Evolutionary conservation across 2,113 vertebrate species (phyloP).

Genomic region (Bubo bubo): DNA sequence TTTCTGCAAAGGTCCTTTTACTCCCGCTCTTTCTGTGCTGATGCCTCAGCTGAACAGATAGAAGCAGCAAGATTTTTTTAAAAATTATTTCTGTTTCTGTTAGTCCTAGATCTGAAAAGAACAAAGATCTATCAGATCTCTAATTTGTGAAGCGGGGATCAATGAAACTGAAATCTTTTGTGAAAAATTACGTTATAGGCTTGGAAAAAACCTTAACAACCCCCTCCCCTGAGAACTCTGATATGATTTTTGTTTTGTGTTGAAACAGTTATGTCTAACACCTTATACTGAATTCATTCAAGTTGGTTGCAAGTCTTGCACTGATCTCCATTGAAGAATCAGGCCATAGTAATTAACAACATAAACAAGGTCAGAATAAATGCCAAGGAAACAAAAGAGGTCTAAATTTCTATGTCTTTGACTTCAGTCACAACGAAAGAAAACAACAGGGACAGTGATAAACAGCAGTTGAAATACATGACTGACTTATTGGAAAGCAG

Average conservation of each 20-base stretch:
- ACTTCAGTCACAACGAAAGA: neutral
- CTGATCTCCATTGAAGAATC: neutral
- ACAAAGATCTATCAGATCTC: neutral
- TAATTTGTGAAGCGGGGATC: neutral
- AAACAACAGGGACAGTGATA: neutral
- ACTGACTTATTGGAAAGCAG: neutral
- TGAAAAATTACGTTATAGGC: neutral
- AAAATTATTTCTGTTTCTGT: neutral
- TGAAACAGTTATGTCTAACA: neutral
- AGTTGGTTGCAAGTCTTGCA: neutral
- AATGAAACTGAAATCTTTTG: neutral
- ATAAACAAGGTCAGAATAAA: neutral
- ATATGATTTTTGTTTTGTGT: neutral
- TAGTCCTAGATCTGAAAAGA: neutral
- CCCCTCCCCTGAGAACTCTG: neutral
- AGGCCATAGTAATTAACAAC: neutral
- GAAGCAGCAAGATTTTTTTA: neutral
- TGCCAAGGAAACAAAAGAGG: neutral
- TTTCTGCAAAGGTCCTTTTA: neutral
- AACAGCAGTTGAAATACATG: too few relatives aligned
- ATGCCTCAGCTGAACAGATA: neutral
- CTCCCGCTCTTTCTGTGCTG: neutral
- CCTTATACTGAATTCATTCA: neutral
- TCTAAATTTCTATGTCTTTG: neutral
- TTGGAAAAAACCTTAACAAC: neutral